Evolutionary conservation across 2,888 invertebrate species (phyloP).

Genomic region (Hirtodrosophila confusa): DNA sequence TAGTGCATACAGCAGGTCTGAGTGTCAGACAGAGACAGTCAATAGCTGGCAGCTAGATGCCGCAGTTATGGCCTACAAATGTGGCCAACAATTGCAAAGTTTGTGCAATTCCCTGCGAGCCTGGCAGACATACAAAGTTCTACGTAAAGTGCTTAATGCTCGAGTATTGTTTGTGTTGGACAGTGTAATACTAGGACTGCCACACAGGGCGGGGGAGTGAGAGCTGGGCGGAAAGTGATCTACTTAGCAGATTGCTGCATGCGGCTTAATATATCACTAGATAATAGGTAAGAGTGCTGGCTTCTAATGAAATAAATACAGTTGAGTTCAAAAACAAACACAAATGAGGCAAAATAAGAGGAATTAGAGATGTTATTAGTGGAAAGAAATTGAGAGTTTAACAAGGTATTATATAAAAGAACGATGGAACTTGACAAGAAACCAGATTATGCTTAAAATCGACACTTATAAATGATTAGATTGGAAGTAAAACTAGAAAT

Average conservation of each 20-base stretch:
- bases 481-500: too few species aligned
- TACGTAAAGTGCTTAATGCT: constrained; percentile 39
- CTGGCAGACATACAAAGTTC: constrained; percentile 42
- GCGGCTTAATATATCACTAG: neutral
- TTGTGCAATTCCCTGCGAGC: constrained; percentile 32
- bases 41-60: constrained; percentile 1
- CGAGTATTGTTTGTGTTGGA: neutral
- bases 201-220: too few species aligned
- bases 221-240: constrained; percentile 8
- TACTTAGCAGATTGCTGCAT: constrained; percentile 15
- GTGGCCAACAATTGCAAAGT: constrained; percentile 34
- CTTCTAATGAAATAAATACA: neutral
- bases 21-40: neutral
- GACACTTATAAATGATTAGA: too few species aligned
- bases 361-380: too few species aligned
- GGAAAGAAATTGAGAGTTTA: too few species aligned
- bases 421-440: too few species aligned
- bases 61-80: constrained; percentile 52
- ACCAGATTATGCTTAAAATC: too few species aligned
- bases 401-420: too few species aligned
- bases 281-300: neutral
- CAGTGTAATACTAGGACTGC: too few species aligned
- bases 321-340: neutral
- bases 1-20: constrained; percentile 11
- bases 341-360: too few species aligned